Base-by-base conservation (phyloP, 2,113 vertebrate genomes). In the Lynx canadensis region DNA sequence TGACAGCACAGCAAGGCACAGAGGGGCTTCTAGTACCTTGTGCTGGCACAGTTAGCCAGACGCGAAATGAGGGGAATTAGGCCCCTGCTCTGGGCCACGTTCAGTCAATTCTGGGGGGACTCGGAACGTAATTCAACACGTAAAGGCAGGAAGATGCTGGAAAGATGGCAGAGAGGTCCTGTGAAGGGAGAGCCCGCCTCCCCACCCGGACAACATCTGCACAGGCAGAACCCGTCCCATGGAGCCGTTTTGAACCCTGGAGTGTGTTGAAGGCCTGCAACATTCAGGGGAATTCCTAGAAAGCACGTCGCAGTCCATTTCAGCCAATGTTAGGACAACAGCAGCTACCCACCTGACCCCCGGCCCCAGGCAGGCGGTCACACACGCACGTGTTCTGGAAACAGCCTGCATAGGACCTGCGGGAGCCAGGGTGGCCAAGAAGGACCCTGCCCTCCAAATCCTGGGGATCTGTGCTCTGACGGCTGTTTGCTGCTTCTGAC, bases 341-440 rank as follows among this genome's bases (percentile, higher is more conserved):
- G 45, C 48, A 33, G 9, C 29, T 8, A 1, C 76, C 29, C 41
- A 3, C 15, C 76, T 11, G 45, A 31, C 16, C 45, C 74, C 45
- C 16, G 15, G 76, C 76, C 48, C 31, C 31, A 12, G 76, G 76
- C 16, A n/a, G 31, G 48, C 10, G 0, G 76, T 5, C 29, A 5
- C 0, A 9, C 29, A 5, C 0, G 9, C 29, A 21, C 18, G 0
- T 4, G 48, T 6, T 52, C 76, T 15, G 3, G 48, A 31, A 52
- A 31, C 29, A 3, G 48, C 16, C 76, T 11, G 73, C 3, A 7
- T 14, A 31, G 13, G 29, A 18, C 41, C 41, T 15, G 45, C 3
- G 76, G 76, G 76, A 33, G 29, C 41, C 45, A 4, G 41, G 38
- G 29, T 50, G 45, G 45, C 16, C 48, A n/a, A 52, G 31, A 52